Evolutionary conservation across 2,888 invertebrate genomes (phyloP).

Genomic region (Sinhomidia bicolor): DNA sequence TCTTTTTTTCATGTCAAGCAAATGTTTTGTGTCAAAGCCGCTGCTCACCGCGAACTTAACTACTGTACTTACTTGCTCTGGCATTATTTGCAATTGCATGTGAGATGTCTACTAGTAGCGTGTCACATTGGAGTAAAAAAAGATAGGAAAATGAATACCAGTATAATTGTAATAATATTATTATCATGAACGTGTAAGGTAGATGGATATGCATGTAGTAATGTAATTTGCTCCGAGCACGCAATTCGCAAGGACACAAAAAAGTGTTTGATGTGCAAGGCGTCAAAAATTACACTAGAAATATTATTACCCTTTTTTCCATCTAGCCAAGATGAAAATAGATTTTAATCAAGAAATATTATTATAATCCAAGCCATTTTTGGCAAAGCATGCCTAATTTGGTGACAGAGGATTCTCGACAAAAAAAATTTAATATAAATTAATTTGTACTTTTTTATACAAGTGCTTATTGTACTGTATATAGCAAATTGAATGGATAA

Average conservation of each 20-base stretch:
- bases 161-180: too few relatives aligned
- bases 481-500: neutral
- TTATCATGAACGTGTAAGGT: too few relatives aligned
- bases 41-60: neutral
- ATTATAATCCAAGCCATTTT: neutral
- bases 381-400: neutral
- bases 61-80: neutral
- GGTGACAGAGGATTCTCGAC: neutral
- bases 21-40: slow-evolving; percentile 35
- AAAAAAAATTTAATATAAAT: neutral
- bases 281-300: slow-evolving; percentile 45
- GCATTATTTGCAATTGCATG: neutral
- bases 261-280: neutral
- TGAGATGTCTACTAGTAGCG: neutral
- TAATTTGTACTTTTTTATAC: neutral
- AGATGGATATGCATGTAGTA: too few relatives aligned
- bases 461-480: neutral
- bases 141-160: neutral
- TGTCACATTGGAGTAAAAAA: too few relatives aligned
- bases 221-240: slow-evolving; percentile 34
- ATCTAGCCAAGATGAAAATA: neutral
- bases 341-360: neutral
- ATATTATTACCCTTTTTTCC: neutral
- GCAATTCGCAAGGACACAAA: slow-evolving; percentile 31
- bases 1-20: slow-evolving; percentile 8